Conservation (phyloP, 2,113 vertebrate species). For the Siniperca chuatsi region DNA sequence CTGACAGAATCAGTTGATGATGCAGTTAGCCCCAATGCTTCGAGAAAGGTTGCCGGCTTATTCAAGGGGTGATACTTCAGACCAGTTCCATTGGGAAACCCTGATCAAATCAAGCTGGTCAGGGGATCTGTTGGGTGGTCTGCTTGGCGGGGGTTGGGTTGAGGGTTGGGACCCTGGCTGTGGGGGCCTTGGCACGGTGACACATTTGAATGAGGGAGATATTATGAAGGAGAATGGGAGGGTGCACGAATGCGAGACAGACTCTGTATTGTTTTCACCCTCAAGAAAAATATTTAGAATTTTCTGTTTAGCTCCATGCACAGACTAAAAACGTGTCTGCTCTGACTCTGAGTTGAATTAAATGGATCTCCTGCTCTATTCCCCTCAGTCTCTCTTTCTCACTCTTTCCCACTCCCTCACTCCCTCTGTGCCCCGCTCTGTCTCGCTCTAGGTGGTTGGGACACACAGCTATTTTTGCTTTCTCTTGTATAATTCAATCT, state of each 20-base stretch:
- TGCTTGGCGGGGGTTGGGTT: slow-evolving; percentile 69
- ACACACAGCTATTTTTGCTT: slow-evolving; percentile 76
- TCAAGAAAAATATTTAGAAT: not conserved
- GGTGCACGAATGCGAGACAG: slow-evolving; percentile 26
- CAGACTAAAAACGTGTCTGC: not conserved
- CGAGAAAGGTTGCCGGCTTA: not conserved
- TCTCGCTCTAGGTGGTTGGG: slow-evolving; percentile 58
- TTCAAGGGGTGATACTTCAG: not conserved
- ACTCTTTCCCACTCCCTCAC: slow-evolving; percentile 33
- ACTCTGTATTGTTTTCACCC: slow-evolving; percentile 13
- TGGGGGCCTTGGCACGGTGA: slow-evolving; percentile 69
- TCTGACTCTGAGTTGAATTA: slow-evolving; percentile 12
- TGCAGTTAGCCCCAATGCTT: not conserved
- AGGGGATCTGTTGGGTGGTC: slow-evolving; percentile 75
- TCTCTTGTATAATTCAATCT: slow-evolving; percentile 80
- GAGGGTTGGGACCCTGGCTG: slow-evolving; percentile 59
- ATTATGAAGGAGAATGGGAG: slow-evolving; percentile 46
- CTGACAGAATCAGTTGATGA: not conserved
- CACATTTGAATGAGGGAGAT: slow-evolving; percentile 66
- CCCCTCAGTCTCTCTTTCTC: slow-evolving; percentile 14
- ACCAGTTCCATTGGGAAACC: not conserved
- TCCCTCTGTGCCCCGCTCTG: slow-evolving; percentile 31
- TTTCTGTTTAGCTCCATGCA: not conserved
- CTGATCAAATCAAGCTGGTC: slow-evolving; percentile 43
- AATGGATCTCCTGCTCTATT: slow-evolving; percentile 24